Percentiles rank a stretch among this genome's conserved stretches.
These are phyloP conservation scores for Zonitis immaculata DNA, from an alignment of 2,888 invertebrate genomes.

Conservation along the genomic window DNA sequence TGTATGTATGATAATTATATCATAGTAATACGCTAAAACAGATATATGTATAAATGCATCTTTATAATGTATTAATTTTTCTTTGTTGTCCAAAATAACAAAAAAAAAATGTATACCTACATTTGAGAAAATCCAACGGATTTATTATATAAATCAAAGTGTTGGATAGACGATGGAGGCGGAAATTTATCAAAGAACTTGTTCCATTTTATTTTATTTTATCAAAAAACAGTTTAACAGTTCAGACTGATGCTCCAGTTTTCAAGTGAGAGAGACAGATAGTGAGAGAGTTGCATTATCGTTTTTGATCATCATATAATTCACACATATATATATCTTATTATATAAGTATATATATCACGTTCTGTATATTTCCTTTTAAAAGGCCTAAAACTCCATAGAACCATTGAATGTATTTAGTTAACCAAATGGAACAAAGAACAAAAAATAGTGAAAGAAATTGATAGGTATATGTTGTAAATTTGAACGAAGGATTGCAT, in stretches of 20 bases:
- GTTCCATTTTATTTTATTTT: background rate
- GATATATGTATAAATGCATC: no score
- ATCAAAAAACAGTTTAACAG: background rate
- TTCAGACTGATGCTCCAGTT: background rate
- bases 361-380: background rate
- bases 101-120: no score
- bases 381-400: no score
- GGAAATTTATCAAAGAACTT: background rate
- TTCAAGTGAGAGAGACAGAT: no score
- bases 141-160: background rate
- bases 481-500: background rate
- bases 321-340: constrained; percentile 1
- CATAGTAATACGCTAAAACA: no score
- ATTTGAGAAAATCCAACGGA: no score
- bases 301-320: background rate
- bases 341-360: no score
- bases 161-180: background rate
- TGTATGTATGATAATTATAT: no score
- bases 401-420: background rate
- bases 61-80: background rate
- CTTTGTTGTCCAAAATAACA: no score
- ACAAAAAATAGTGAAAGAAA: no score
- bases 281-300: no score
- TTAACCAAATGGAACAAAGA: no score
- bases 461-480: background rate